Percentiles rank a stretch among this genome's conserved stretches.
These are phyloP conservation scores for Mesoligia furuncula DNA, from an alignment of 2,888 invertebrate species.

Conservation along the genomic window DNA sequence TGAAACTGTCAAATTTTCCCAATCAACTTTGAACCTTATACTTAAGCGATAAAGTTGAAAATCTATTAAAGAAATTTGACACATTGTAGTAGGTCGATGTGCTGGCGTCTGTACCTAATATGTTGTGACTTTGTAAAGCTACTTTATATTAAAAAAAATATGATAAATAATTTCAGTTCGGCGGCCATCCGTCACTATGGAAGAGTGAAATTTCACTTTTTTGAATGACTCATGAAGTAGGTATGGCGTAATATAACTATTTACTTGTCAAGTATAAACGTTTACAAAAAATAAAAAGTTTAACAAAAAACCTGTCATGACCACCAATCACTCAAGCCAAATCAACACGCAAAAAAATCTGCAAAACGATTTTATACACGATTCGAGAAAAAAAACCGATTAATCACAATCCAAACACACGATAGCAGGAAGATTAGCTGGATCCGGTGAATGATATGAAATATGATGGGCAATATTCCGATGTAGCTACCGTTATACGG, in stretches of 20 bases:
- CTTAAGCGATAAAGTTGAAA: too few relatives aligned
- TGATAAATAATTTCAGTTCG: background rate
- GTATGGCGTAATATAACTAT: background rate
- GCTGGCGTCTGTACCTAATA: too few relatives aligned
- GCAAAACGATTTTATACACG: conserved; percentile 16
- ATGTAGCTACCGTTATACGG: conserved; percentile 78
- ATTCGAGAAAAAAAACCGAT: conserved; percentile 28
- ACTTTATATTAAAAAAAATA: conserved; percentile 30
- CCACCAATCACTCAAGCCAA: conserved; percentile 6
- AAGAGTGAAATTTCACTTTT: conserved; percentile 30
- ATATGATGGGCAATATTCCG: conserved; percentile 72
- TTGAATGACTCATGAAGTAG: background rate
- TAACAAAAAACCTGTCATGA: background rate
- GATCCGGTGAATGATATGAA: conserved; percentile 62
- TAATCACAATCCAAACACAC: conserved; percentile 44
- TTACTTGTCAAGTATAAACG: background rate
- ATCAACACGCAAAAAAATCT: conserved; percentile 26
- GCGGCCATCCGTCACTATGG: background rate
- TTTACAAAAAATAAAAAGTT: background rate
- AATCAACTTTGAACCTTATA: too few relatives aligned
- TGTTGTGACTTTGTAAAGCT: background rate
- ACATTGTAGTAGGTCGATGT: too few relatives aligned
- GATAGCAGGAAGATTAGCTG: conserved; percentile 53
- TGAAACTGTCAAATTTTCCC: too few relatives aligned
- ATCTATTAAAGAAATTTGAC: too few relatives aligned